Evolutionary conservation across 2,888 invertebrate species (phyloP), one percentile per base, ranked within the genome.

Genomic region (Phalera bucephala): DNA sequence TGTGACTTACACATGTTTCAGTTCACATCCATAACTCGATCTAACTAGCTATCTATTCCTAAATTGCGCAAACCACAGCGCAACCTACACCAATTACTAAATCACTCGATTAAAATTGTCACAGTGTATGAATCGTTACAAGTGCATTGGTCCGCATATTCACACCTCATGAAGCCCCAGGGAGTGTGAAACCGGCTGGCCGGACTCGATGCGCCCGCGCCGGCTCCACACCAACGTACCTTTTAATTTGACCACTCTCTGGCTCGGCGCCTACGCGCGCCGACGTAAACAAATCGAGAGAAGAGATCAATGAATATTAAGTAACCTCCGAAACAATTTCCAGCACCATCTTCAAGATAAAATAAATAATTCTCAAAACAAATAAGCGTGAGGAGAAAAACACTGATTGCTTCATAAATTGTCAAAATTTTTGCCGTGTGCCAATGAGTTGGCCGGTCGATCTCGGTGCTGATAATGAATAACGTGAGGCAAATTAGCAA

Each of bases 321-420:
- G 72, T 72, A 75, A 80, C 76, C 77, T 69, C 64, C 72, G 53
- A 80, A 83, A 86, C 73, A 81, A 83, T 84, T 79, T 78, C 73
- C 76, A 78, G 60, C 71, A 66, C 75, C 74, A 66, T 76, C 66
- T 64, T 59, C 53, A 60, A 76, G 71, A 79, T 74, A 76, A 79
- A 79, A 80, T 77, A 80, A 83, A 83, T 81, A 81, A 81, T 78
- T 67, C 68, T 64, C 71, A 11, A 14, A 70, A 64, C 64, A 72
- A 80, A 84, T 80, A 82, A 80, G 82, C 68, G 70, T 59, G 60
- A 66, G 61, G 69, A 78, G 76, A 79, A 73, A 73, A 78, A 73
- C 76, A 73, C 70, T 80, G 84, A 84, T 85, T 84, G 82, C 80
- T 78, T 82, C 83, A 83, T 84, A 86, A 85, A 84, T 86, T 84